A percentile compares a stretch with the other conserved stretches of the same genome.
phyloP scores from a whole-genome alignment of 2,113 vertebrate genomes.

The Hemicordylus capensis region DNA sequence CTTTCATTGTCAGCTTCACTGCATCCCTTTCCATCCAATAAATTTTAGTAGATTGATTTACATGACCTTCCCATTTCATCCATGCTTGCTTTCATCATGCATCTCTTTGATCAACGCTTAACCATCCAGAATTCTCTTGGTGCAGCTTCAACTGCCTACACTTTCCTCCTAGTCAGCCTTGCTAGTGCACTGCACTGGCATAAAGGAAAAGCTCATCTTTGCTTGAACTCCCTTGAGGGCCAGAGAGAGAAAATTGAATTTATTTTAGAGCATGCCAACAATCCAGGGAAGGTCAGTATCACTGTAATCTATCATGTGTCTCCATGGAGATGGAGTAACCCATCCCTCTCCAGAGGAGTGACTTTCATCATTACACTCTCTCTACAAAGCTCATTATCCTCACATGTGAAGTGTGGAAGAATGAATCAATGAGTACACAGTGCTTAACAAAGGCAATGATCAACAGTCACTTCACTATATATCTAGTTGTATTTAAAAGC shows the following conservation, averaged over 20 bases:
- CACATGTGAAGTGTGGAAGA: neutral
- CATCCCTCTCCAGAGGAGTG: neutral
- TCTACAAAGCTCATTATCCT: conserved; percentile 2
- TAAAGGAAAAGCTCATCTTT: neutral
- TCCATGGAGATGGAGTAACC: neutral
- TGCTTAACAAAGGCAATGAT: neutral
- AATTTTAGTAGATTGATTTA: neutral
- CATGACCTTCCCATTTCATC: neutral
- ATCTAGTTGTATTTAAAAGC: neutral
- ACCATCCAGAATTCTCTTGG: accelerated
- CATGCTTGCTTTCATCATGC: neutral
- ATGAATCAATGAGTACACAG: accelerated
- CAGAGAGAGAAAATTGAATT: neutral
- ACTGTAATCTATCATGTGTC: accelerated
- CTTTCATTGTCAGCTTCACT: neutral
- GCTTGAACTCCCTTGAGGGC: neutral
- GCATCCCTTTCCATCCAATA: neutral
- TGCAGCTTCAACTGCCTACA: neutral
- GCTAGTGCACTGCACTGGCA: accelerated
- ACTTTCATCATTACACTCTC: accelerated
- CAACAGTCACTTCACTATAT: neutral
- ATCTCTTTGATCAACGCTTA: neutral
- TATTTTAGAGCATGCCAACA: neutral
- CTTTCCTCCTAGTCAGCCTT: neutral
- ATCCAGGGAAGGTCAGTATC: neutral